These are phyloP conservation scores for Halichondria panicea DNA, from an alignment of 37 sponge, comb jelly and placozoan species.

Conservation along the genomic window DNA sequence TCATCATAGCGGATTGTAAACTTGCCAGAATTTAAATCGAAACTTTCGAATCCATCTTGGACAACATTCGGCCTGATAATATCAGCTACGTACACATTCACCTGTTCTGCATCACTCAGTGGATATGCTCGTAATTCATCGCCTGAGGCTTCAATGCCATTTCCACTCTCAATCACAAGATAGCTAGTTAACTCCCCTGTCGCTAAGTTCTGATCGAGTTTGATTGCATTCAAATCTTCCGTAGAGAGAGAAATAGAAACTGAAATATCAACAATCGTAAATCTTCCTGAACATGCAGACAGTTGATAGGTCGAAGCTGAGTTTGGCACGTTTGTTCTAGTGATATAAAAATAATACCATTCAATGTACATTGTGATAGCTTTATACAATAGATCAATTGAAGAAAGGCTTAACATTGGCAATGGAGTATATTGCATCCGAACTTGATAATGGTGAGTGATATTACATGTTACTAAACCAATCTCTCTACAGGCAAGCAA, in stretches of 20 bases:
- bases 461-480: too few relatives aligned
- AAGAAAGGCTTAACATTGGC: too few relatives aligned
- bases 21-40: conserved; percentile 69
- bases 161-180: conserved; percentile 5
- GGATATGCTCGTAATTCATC: background rate
- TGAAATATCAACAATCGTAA: too few relatives aligned
- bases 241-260: background rate
- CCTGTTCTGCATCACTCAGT: conserved; percentile 8
- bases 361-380: too few relatives aligned
- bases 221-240: conserved; percentile 36
- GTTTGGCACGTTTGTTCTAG: too few relatives aligned
- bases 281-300: too few relatives aligned
- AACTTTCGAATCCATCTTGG: conserved; percentile 49
- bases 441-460: too few relatives aligned
- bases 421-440: too few relatives aligned
- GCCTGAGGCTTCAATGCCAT: conserved; percentile 13
- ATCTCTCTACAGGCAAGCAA: too few relatives aligned
- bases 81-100: conserved; percentile 24
- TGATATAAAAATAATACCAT: too few relatives aligned
- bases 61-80: conserved; percentile 49
- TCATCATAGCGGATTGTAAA: conserved; percentile 64
- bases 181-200: conserved; percentile 13
- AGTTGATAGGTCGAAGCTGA: too few relatives aligned
- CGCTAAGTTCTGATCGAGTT: conserved; percentile 36
- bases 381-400: too few relatives aligned